A percentile compares a stretch with the other conserved stretches of the same genome.
Evolutionary conservation across 2,113 vertebrate species (phyloP).

Genomic region (Felis chaus): DNA sequence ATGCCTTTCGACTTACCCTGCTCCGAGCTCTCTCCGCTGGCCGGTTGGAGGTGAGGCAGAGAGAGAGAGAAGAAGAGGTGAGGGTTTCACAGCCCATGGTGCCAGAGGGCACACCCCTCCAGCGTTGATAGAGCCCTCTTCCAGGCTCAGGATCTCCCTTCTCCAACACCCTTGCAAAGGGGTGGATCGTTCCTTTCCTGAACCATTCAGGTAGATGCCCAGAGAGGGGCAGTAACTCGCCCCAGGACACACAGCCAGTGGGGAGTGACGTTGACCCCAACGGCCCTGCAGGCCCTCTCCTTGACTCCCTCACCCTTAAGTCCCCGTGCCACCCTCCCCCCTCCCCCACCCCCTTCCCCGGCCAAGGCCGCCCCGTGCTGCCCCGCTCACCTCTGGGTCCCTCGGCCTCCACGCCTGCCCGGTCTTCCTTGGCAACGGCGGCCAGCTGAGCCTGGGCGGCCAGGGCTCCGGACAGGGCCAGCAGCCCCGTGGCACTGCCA

Average conservation of each 20-base stretch:
- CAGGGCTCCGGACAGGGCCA: slow-evolving; percentile 87
- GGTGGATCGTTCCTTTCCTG: accelerated
- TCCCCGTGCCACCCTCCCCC: too few species aligned
- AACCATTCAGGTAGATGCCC: not conserved
- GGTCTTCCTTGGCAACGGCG: slow-evolving; percentile 88
- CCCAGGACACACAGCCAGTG: not conserved
- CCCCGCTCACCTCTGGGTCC: slow-evolving; percentile 88
- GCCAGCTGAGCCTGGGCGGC: slow-evolving; percentile 89
- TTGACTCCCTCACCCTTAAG: not conserved
- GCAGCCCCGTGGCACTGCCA: slow-evolving; percentile 84
- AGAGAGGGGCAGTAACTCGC: not conserved
- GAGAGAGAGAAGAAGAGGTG: not conserved
- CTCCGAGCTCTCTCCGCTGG: slow-evolving; percentile 40
- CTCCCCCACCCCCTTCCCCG: accelerated
- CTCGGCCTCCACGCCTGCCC: slow-evolving; percentile 87
- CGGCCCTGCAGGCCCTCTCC: accelerated
- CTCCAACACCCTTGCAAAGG: not conserved
- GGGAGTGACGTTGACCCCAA: accelerated
- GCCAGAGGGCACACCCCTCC: accelerated
- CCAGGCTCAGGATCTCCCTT: not conserved
- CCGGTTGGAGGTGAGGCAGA: accelerated
- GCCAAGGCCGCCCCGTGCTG: accelerated
- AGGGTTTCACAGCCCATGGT: not conserved
- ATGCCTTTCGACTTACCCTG: not conserved
- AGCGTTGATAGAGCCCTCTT: not conserved